Percentiles rank a stretch among this genome's conserved stretches.
Conservation (phyloP, 2,113 vertebrate species). For the Parus major region DNA sequence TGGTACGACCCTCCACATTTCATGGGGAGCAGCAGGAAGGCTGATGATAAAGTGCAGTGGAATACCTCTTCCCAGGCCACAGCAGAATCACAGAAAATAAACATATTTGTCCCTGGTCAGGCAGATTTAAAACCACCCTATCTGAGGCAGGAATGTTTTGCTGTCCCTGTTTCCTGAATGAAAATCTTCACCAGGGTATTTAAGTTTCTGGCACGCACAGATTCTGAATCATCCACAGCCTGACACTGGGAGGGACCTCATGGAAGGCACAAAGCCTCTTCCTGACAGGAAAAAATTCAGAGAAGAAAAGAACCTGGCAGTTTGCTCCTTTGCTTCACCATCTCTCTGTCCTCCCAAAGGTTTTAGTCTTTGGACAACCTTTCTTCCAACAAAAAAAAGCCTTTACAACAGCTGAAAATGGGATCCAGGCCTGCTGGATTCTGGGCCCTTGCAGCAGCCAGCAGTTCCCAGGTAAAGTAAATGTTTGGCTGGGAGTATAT, state of each 20-base stretch:
- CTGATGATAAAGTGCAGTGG: neutral
- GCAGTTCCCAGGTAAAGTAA: neutral
- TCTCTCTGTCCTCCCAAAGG: neutral
- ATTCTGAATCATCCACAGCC: neutral
- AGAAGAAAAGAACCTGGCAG: neutral
- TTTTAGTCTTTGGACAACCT: neutral
- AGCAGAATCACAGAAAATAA: neutral
- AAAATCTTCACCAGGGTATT: neutral
- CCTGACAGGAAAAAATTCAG: neutral
- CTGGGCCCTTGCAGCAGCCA: neutral
- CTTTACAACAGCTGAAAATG: neutral
- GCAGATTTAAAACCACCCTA: neutral
- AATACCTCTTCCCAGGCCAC: neutral
- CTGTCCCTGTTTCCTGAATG: neutral
- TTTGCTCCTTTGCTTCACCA: neutral
- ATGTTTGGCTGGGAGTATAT: neutral
- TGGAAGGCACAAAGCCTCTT: neutral
- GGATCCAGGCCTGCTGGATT: neutral
- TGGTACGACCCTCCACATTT: slow-evolving; percentile 49
- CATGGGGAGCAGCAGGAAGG: neutral
- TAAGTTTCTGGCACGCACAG: neutral
- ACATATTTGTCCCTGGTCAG: neutral
- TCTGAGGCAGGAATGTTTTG: neutral
- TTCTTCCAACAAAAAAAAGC: neutral
- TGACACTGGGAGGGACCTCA: neutral